phyloP scores from a whole-genome alignment of 2,113 vertebrate species.

The Neodontobutis hainanensis region DNA sequence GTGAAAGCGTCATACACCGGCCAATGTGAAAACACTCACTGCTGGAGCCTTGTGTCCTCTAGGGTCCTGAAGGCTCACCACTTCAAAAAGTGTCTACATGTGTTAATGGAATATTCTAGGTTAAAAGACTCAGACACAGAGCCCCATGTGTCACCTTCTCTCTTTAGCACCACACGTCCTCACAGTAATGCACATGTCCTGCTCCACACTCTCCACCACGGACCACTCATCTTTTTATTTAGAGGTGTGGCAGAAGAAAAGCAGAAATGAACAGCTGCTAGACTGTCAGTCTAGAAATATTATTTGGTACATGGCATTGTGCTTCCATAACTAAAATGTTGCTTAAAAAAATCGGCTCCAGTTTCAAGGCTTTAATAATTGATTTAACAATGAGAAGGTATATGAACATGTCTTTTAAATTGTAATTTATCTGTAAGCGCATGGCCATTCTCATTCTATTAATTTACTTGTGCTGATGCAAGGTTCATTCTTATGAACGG shows the following conservation, averaged over 20 bases:
- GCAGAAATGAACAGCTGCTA: neutral
- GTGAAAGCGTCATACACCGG: neutral
- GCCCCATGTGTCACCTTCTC: slow-evolving; percentile 27
- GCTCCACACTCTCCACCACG: neutral
- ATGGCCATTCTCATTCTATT: too few relatives aligned
- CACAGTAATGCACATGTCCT: slow-evolving; percentile 26
- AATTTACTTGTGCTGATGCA: too few relatives aligned
- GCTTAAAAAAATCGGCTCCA: neutral
- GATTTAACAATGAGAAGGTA: too few relatives aligned
- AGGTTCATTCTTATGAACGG: too few relatives aligned
- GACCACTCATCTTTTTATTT: slow-evolving; percentile 14
- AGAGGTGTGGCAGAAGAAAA: slow-evolving; percentile 19
- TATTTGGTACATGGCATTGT: neutral
- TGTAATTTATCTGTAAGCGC: too few relatives aligned
- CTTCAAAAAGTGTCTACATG: slow-evolving; percentile 40
- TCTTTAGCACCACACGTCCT: slow-evolving; percentile 19
- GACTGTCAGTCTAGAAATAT: neutral
- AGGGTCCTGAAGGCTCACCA: slow-evolving; percentile 18
- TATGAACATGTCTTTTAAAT: too few relatives aligned
- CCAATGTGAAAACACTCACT: slow-evolving; percentile 23
- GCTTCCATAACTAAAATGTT: neutral
- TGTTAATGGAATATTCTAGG: slow-evolving; percentile 62
- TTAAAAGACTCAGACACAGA: slow-evolving; percentile 35
- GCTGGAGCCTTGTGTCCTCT: slow-evolving; percentile 27
- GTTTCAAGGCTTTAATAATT: too few relatives aligned